Evolutionary conservation across 2,888 invertebrate species (phyloP).

Genomic region (Lysandra bellargus): DNA sequence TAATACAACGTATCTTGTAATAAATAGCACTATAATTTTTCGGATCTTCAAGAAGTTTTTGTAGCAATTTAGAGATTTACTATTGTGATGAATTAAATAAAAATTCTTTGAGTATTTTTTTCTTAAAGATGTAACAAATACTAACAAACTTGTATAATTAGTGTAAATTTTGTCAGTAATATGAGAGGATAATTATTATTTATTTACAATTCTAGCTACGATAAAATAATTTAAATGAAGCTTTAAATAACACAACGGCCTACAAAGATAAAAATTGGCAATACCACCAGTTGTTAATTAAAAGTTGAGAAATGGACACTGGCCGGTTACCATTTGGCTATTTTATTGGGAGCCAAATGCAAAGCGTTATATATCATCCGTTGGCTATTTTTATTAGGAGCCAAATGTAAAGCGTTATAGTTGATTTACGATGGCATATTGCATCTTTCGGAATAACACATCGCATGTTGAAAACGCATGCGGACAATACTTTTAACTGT

Average conservation of each 20-base stretch:
- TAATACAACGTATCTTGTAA: background rate
- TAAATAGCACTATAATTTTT: no score
- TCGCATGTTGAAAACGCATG: constrained; percentile 2
- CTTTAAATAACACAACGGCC: background rate
- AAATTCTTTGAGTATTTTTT: no score
- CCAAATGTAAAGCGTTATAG: constrained; percentile 9
- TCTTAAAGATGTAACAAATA: no score
- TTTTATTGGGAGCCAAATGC: constrained; percentile 8
- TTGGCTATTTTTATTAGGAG: background rate
- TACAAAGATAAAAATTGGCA: background rate
- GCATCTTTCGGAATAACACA: background rate
- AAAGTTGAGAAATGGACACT: background rate
- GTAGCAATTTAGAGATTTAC: no score
- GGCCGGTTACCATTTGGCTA: background rate
- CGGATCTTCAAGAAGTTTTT: no score
- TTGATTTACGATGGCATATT: constrained; percentile 6
- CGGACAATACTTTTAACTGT: background rate
- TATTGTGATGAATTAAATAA: no score
- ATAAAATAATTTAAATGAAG: background rate
- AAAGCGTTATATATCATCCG: background rate
- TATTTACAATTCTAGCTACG: background rate
- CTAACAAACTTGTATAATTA: no score
- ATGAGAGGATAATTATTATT: background rate
- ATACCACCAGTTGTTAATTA: background rate
- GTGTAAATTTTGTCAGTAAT: background rate